These are phyloP conservation scores for Scaptomyza hsui DNA, from an alignment of 1,140 invertebrate genomes.

Conservation along the genomic window DNA sequence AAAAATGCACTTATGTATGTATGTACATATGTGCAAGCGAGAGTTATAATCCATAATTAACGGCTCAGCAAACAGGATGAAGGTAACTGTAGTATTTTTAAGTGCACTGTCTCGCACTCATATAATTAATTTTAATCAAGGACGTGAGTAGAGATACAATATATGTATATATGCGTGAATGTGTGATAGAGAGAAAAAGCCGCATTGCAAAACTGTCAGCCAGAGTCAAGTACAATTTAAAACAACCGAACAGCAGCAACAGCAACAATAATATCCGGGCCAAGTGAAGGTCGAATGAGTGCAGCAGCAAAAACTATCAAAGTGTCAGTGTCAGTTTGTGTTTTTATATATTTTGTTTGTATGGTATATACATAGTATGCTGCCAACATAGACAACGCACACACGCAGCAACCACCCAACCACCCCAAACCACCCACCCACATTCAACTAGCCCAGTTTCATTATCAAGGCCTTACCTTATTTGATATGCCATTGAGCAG, in stretches of 20 bases:
- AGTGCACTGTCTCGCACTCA: slow-evolving; percentile 4
- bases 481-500: slow-evolving; percentile 84
- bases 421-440: slow-evolving; percentile 3
- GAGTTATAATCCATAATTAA: slow-evolving; percentile 34
- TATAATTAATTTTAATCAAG: slow-evolving; percentile 75
- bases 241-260: neutral
- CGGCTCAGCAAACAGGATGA: slow-evolving; percentile 9
- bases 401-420: neutral
- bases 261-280: slow-evolving; percentile 42
- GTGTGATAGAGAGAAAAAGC: neutral
- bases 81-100: neutral
- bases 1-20: too few species aligned
- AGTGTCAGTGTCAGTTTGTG: slow-evolving; percentile 46
- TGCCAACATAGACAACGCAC: slow-evolving; percentile 57
- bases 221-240: slow-evolving; percentile 65
- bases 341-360: slow-evolving; percentile 7
- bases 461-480: slow-evolving; percentile 82
- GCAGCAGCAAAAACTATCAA: slow-evolving; percentile 59
- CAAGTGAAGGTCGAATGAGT: slow-evolving; percentile 74
- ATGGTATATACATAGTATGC: too few species aligned
- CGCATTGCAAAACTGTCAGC: slow-evolving; percentile 7
- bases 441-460: slow-evolving; percentile 35
- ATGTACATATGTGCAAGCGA: neutral
- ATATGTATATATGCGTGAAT: too few species aligned
- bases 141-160: slow-evolving; percentile 12